Evolutionary conservation across 2,888 invertebrate species (phyloP), one percentile per base, ranked within the genome.

Genomic region (Caenorhabditis imperialis): DNA sequence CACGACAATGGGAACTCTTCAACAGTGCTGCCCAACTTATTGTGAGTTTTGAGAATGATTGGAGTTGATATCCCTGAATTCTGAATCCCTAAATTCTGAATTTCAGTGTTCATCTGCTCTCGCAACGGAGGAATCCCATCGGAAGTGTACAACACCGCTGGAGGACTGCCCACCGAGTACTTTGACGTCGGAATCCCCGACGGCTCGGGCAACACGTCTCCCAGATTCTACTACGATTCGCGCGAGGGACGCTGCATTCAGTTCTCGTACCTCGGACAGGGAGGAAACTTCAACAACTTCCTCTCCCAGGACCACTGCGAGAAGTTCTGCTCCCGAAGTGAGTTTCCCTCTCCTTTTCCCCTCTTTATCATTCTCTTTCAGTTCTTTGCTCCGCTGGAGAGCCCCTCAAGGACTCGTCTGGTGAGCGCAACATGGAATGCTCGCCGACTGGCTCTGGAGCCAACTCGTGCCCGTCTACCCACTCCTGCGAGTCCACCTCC

Each of bases 251-350:
- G 86, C 23, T 87, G 87, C 72, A 86, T 86, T 50, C 86, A 86
- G 51, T 86, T 86, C 81, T 85, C 86, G 80, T 87, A 85, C 51
- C 77, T 87, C 47, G 87, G 87, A 40, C 86, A 86, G 55, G 87
- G 87, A 45, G 87, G 87, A 38, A 87, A 87, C 81, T 87, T 87
- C 78, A 86, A 86, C 82, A 86, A 86, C 75, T 86, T 86, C 81
- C 78, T 86, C 18, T 84, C 84, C 0, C 85, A 86, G 53, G 85
- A 85, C 53, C 86, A 86, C 50, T 86, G 86, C 73, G 86, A 86
- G 73, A 85, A 85, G 76, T 86, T 85, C 85, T 86, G 86, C 74
- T 85, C 86, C 12, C 83, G 85, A 81, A 85, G 86, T 86, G 53
- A 77, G 84, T 73, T 8, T 10, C 20, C 30, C 12, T 0, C 37